A percentile compares a stretch with the other conserved stretches of the same genome.
Conservation (phyloP, 2,888 invertebrate genomes). For the Philereme vetulata region DNA sequence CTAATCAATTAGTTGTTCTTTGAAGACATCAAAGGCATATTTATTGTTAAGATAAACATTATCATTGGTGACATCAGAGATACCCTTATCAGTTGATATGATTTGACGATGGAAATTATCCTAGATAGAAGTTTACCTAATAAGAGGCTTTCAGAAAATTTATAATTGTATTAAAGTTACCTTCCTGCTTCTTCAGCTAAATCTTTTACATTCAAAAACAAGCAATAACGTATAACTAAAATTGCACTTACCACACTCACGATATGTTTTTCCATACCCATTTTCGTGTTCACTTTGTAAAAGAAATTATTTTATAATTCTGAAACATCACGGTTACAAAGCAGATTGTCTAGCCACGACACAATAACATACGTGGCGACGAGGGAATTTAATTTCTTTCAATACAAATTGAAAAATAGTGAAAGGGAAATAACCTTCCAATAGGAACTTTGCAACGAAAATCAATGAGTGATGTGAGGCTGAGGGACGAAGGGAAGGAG, state of each 20-base stretch:
- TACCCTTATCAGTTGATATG: neutral
- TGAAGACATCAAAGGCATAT: neutral
- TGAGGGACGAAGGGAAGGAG: too few species aligned
- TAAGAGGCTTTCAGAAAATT: too few species aligned
- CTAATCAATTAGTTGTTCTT: neutral
- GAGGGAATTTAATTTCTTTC: neutral
- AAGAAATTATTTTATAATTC: slow-evolving; percentile 16
- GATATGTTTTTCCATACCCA: slow-evolving; percentile 67
- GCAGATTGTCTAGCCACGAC: slow-evolving; percentile 1
- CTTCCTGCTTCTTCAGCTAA: too few species aligned
- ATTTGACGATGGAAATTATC: neutral
- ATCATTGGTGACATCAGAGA: neutral
- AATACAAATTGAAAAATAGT: too few species aligned
- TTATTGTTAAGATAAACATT: neutral
- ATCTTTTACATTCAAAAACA: too few species aligned
- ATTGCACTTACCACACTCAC: slow-evolving; percentile 56
- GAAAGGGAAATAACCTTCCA: too few species aligned
- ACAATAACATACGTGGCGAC: slow-evolving; percentile 20
- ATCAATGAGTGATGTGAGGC: too few species aligned
- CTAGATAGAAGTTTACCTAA: too few species aligned
- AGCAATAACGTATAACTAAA: too few species aligned
- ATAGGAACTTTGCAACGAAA: too few species aligned
- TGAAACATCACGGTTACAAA: neutral
- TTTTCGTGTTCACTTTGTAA: slow-evolving; percentile 38
- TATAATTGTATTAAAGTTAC: too few species aligned